Conservation (phyloP, 2,888 invertebrate genomes). For the Ptychoptera albimana region DNA sequence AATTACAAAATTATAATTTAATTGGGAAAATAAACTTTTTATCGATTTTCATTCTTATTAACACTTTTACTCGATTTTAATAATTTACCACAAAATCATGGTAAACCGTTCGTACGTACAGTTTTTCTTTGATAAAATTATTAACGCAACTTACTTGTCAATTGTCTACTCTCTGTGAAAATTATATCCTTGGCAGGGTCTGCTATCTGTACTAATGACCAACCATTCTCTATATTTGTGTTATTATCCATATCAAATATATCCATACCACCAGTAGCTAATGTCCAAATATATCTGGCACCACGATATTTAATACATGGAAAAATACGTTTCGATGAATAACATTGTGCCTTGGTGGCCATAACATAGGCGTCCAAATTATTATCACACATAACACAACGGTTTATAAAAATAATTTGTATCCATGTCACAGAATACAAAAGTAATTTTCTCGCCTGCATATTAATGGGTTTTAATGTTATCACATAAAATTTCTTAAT, state of each 20-base stretch:
- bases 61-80: not conserved
- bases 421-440: too few relatives aligned
- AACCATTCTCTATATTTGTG: conserved; percentile 13
- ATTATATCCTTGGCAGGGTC: conserved; percentile 20
- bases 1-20: conserved; percentile 3
- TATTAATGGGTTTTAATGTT: too few relatives aligned
- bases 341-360: conserved; percentile 22
- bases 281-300: conserved; percentile 22
- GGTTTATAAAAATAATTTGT: too few relatives aligned
- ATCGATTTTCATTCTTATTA: not conserved
- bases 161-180: conserved; percentile 21
- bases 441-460: too few relatives aligned
- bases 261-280: conserved; percentile 24
- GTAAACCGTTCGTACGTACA: not conserved
- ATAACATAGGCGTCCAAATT: conserved; percentile 21
- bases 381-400: too few relatives aligned
- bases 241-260: conserved; percentile 25
- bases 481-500: too few relatives aligned
- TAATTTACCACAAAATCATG: not conserved
- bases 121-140: not conserved
- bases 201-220: conserved; percentile 21
- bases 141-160: conserved; percentile 18
- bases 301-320: conserved; percentile 27
- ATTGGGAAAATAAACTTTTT: not conserved
- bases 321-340: conserved; percentile 19